Conservation (phyloP, 2,113 vertebrate genomes). For the Camelus dromedarius region DNA sequence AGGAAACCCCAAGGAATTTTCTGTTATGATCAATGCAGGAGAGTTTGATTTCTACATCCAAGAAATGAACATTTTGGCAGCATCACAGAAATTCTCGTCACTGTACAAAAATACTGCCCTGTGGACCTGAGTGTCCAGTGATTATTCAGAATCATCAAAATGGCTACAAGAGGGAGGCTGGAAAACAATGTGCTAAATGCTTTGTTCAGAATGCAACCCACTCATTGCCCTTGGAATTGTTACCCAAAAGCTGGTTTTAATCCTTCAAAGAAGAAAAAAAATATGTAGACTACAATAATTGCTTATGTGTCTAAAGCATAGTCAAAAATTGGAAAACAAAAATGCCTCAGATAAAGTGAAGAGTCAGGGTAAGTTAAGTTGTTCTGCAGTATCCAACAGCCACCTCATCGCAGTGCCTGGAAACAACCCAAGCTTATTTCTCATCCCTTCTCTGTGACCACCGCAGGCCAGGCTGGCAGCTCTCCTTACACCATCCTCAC, state of each 20-base stretch:
- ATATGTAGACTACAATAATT: background rate
- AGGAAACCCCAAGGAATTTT: background rate
- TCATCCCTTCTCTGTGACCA: background rate
- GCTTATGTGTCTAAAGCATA: background rate
- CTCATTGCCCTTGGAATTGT: background rate
- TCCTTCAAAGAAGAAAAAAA: background rate
- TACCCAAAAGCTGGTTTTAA: background rate
- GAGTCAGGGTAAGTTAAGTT: background rate
- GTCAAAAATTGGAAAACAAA: background rate
- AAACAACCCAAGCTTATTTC: background rate
- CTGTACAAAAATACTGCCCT: background rate
- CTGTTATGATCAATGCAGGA: background rate
- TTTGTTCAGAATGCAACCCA: background rate
- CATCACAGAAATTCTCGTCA: background rate
- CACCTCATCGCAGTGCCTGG: background rate
- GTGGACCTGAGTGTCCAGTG: background rate
- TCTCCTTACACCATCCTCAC: background rate
- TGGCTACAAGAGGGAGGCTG: background rate
- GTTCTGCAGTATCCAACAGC: background rate
- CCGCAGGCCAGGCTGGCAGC: background rate
- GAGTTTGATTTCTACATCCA: background rate
- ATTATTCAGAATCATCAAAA: background rate
- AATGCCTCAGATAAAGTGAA: background rate
- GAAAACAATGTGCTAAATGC: background rate
- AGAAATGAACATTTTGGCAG: background rate